A percentile compares a stretch with the other conserved stretches of the same genome.
phyloP scores from a whole-genome alignment of 2,888 invertebrate genomes.

The Pachycephus smyrnensis region DNA sequence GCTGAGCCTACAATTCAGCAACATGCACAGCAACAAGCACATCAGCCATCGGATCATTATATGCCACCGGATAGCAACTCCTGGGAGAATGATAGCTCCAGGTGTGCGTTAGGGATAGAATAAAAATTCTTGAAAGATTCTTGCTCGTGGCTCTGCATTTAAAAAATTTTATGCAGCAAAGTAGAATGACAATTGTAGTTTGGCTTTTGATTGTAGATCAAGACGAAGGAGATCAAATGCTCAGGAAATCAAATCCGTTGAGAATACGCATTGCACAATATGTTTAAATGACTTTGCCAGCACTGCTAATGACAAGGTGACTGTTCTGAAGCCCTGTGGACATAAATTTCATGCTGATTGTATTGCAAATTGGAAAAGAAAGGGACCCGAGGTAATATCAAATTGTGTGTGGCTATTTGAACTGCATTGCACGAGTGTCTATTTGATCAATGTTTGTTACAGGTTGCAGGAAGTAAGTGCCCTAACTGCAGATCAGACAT shows the following conservation, averaged over 20 bases:
- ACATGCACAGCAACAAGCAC: not conserved
- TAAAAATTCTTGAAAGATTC: not conserved
- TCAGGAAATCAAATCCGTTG: not conserved
- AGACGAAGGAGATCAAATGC: not conserved
- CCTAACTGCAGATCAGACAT: not conserved
- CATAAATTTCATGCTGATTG: constrained; percentile 41
- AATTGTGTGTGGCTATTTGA: not conserved
- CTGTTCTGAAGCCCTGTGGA: constrained; percentile 29
- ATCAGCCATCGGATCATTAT: not conserved
- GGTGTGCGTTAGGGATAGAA: not conserved
- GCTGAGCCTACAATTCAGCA: not conserved
- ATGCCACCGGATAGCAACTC: not conserved
- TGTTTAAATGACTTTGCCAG: constrained; percentile 27
- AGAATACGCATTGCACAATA: constrained; percentile 32
- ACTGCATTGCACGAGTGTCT: not conserved
- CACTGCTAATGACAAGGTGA: constrained; percentile 22
- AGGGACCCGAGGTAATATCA: constrained; percentile 32
- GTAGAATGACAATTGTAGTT: not conserved
- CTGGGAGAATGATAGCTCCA: not conserved
- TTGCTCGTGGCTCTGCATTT: not conserved
- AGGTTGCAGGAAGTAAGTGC: not conserved
- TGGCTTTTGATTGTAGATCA: not conserved
- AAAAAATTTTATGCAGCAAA: not conserved
- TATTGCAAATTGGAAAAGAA: constrained; percentile 36
- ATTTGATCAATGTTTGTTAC: not conserved